Evolutionary conservation across 2,797 vertebrate species (phyloP), one percentile per base, ranked within the genome.

Genomic region (Chelonia mydas): DNA sequence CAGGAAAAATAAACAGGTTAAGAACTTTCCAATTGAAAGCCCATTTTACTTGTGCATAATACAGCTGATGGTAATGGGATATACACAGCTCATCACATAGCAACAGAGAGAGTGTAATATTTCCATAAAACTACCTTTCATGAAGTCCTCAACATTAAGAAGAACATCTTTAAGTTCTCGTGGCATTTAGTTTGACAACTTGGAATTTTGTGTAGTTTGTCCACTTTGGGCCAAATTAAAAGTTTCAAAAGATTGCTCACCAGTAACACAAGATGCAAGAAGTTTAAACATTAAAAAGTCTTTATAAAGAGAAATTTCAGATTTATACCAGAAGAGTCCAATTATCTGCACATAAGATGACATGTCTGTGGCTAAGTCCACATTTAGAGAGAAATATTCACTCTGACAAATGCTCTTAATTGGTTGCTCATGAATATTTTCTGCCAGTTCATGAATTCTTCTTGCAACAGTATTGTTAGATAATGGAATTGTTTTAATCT

Each of bases 101-200:
- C 83, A 84, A 77, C 84, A 37, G 49, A 83, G 3, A 27, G 51
- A 84, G 37, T 51, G 47, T 86, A 81, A 31, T 88, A 31, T 88
- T 94, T 90, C 83, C 47, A 45, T 78, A 77, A 81, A 59, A 76
- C 51, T 92, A 88, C 79, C 76, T 55, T 86, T 47, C 86, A 68
- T 13, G 12, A 96, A 91, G 55, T 88, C 94, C 90, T 94, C 86
- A 91, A 72, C 87, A 95, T 93, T 72, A 94, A 94, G 84, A 94
- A 77, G 82, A 91, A 72, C n/a, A 80, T 87, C 49, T 41, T 89
- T 72, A 89, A 94, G 15, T 96, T 90, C 47, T 90, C 37, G 9
- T 85, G 72, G 33, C 90, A 1, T 51, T 93, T 92, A 87, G 81
- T 78, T 84, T 59, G 92, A 81, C 55, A 85, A 81, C 57, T 84